Evolutionary conservation across 2,113 vertebrate genomes (phyloP), one percentile per base, ranked within the genome.

Genomic region (Protobothrops flavoviridis): DNA sequence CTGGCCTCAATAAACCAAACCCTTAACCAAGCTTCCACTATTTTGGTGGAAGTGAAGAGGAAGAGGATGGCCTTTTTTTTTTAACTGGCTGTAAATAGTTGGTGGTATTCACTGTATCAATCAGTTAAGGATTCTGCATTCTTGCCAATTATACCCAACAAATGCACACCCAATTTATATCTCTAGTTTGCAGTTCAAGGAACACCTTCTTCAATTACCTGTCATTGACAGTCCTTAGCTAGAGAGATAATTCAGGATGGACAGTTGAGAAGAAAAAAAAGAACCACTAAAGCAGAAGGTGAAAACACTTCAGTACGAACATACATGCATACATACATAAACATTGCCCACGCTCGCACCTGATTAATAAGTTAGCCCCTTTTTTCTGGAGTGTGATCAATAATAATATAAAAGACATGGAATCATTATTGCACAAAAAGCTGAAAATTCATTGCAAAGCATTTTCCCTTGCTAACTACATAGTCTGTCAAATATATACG

Each of bases 381-480:
- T 91, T 90, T 61, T 81, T 61, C 56, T 92, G 56, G 56, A 50
- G 64, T 88, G 29, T 20, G 24, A 86, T 59, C 57, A 24, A 85
- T 43, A 45, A 61, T 48, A 48, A 50, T 45, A 64, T 39, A 64
- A n/a, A 74, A 33, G 29, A 0, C 5, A 87, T 21, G 26, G 11
- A n/a, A n/a, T 39, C 3, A 64, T 33, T 52, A n/a, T 33, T 92
- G 57, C 43, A 48, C 61, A 52, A n/a, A 87, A 92, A 87, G 56
- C 7, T 64, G 50, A 92, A 61, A 92, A 64, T 92, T 87, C 45
- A 64, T 87, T 87, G 43, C 33, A 91, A 17, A 52, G 17, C 85
- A 92, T 64, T 92, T 87, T 87, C 21, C 15, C 85, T 87, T 52
- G 45, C 85, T 92, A 61, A 24, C 29, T 21, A 15, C 55, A 45